phyloP scores from a whole-genome alignment of 1,140 invertebrate species.

The Cyphomyrmex costatus region DNA sequence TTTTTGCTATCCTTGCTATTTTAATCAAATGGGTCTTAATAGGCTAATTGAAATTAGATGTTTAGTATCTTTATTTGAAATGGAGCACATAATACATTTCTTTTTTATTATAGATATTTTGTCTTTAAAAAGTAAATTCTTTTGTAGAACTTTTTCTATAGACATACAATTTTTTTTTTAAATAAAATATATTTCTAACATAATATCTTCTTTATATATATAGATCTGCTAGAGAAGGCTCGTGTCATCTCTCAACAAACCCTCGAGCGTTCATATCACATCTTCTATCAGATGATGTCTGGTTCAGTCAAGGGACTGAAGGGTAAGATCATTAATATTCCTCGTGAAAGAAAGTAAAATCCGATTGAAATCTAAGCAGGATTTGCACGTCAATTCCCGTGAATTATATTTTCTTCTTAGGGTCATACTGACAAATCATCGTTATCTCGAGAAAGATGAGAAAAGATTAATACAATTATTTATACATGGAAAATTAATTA shows the following conservation, averaged over 20 bases:
- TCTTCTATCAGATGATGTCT: constrained; percentile 99
- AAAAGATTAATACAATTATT: constrained; percentile 1
- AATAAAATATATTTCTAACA: background rate
- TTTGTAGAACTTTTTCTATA: background rate
- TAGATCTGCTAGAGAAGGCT: constrained; percentile 99
- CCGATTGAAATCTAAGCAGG: background rate
- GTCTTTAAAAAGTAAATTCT: background rate
- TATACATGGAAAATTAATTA: background rate
- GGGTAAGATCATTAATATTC: constrained; percentile 88
- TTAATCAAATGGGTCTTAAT: too few relatives aligned
- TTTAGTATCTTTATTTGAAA: too few relatives aligned
- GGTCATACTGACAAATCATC: background rate
- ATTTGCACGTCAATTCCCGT: background rate
- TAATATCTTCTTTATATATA: background rate
- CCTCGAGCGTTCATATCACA: constrained; percentile 99
- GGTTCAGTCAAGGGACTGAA: constrained; percentile 95
- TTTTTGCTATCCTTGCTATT: too few relatives aligned
- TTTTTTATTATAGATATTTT: background rate
- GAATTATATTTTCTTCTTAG: background rate
- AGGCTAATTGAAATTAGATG: too few relatives aligned
- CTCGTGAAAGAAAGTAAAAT: constrained; percentile 18
- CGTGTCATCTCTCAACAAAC: constrained; percentile 99
- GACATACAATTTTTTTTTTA: background rate
- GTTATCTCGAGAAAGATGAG: constrained; percentile 25
- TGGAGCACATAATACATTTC: background rate